Evolutionary conservation across 2,888 invertebrate species (phyloP), one percentile per base, ranked within the genome.

Genomic region (Leptogaster cylindrica): DNA sequence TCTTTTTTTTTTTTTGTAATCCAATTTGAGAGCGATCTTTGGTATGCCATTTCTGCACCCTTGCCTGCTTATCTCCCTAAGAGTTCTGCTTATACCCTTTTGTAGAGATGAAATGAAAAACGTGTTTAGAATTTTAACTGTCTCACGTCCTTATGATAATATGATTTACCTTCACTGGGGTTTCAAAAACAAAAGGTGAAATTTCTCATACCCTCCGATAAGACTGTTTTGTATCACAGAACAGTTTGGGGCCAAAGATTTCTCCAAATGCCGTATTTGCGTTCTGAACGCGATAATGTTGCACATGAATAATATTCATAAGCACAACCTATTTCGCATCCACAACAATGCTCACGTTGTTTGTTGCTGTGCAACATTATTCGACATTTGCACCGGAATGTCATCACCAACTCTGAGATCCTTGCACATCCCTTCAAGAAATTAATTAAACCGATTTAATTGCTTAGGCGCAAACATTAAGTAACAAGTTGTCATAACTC

Each of bases 131-230:
- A 65, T 69, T 48, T 65, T 61, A 67, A 65, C 28, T 28, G 52
- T 7, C 58, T 67, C 69, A 69, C 69, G 69, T 69, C 55, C 58
- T 58, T 50, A 65, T 69, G 69, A 69, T 69, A 69, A 69, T 67
- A 69, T 67, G 69, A 69, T 69, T 69, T 69, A 67, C 51, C 52
- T 52, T 33, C 67, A 31, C 12, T 65, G 48, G 28, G 61, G 27
- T 61, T 44, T 28, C 12, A 61, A 41, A 44, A 61, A 61, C 44
- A 61, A 61, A 61, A 41, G 44, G 61, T 23, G 16, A 27, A 41
- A 44, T 5, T 10, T 61, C n/a, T 44, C 36, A 46, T 46, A 46
- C n/a, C n/a, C n/a, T 48, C 4, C 27, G 6, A 25, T 8, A 7
- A 48, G 16, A 41, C 14, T 7, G 1, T 12, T 48, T 48, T 48